These are phyloP conservation scores for Sciaenops ocellatus DNA, from an alignment of 2,797 vertebrate genomes.

Conservation along the genomic window DNA sequence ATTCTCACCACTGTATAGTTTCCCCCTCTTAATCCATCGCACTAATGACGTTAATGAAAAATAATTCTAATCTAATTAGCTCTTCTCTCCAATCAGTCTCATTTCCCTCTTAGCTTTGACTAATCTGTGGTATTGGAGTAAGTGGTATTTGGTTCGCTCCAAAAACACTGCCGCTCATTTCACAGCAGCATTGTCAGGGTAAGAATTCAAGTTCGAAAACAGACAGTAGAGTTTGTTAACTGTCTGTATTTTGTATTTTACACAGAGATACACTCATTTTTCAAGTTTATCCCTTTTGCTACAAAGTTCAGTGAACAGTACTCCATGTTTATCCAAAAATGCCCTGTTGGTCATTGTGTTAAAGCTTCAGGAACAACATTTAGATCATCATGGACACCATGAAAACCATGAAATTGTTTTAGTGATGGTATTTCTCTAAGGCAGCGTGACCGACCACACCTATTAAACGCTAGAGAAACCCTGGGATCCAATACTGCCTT, in stretches of 20 bases:
- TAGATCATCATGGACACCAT: constrained; percentile 1
- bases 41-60: constrained; percentile 71
- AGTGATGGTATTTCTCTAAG: constrained; percentile 25
- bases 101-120: constrained; percentile 55
- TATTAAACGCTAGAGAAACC: constrained; percentile 2
- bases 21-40: constrained; percentile 49
- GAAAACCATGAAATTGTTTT: constrained; percentile 41
- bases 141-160: constrained; percentile 23
- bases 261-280: neutral
- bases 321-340: constrained; percentile 7
- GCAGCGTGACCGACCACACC: constrained; percentile 35
- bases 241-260: constrained; percentile 22
- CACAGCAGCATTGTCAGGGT: constrained; percentile 27
- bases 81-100: constrained; percentile 64
- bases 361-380: constrained; percentile 11
- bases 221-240: neutral
- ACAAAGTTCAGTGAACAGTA: neutral
- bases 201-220: constrained; percentile 8
- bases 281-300: constrained; percentile 5
- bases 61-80: constrained; percentile 66
- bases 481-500: neutral
- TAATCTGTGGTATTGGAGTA: constrained; percentile 51
- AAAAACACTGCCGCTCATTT: constrained; percentile 28
- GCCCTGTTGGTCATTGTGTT: constrained; percentile 5
- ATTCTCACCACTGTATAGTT: constrained; percentile 49